These are phyloP conservation scores for Cerastis leucographa DNA, from an alignment of 2,888 invertebrate genomes.

Conservation along the genomic window DNA sequence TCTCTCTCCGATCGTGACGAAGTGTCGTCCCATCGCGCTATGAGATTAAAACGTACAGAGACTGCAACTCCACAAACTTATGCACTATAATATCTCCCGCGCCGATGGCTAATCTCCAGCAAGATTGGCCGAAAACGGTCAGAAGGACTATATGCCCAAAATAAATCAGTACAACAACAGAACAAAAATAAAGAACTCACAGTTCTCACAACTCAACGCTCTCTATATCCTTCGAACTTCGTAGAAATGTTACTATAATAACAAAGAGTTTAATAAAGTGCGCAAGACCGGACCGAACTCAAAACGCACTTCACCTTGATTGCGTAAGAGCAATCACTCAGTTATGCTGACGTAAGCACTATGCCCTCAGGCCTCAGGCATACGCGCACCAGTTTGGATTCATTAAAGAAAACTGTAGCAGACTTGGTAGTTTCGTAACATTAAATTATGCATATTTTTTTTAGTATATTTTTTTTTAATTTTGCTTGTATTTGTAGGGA, in stretches of 20 bases:
- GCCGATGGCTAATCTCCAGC: too few relatives aligned
- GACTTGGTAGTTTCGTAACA: constrained; percentile 43
- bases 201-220: constrained; percentile 3
- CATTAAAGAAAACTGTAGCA: constrained; percentile 56
- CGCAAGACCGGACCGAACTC: constrained; percentile 26
- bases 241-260: constrained; percentile 36
- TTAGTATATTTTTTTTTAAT: background rate
- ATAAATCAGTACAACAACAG: constrained; percentile 1
- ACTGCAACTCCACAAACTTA: too few relatives aligned
- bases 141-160: too few relatives aligned
- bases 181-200: background rate
- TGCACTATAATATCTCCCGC: too few relatives aligned
- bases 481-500: constrained; percentile 6
- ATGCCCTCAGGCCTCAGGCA: constrained; percentile 46
- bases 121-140: too few relatives aligned
- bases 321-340: constrained; percentile 65
- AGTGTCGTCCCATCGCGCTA: too few relatives aligned
- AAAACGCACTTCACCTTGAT: constrained; percentile 63
- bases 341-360: constrained; percentile 58
- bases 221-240: constrained; percentile 40
- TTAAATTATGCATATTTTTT: background rate
- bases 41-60: too few relatives aligned
- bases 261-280: constrained; percentile 45
- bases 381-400: constrained; percentile 39
- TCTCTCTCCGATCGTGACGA: too few relatives aligned